phyloP scores from a whole-genome alignment of 2,888 invertebrate genomes.

The Amiota minor region DNA sequence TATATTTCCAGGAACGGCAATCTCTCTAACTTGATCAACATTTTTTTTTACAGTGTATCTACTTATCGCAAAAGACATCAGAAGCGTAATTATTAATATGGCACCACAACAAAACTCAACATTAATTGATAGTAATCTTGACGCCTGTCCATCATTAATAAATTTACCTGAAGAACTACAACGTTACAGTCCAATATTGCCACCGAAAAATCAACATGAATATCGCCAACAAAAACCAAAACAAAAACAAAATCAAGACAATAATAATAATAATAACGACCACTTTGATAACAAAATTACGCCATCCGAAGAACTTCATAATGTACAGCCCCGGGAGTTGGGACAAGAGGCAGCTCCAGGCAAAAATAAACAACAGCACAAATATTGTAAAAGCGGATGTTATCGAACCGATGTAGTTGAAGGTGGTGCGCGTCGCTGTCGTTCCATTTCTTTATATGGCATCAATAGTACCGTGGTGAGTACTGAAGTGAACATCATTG shows the following conservation, averaged over 20 bases:
- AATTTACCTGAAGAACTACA: conserved; percentile 63
- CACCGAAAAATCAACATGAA: conserved; percentile 50
- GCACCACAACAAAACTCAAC: conserved; percentile 72
- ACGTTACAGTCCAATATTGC: conserved; percentile 69
- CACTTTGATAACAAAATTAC: conserved; percentile 29
- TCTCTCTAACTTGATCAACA: background rate
- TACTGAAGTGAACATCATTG: conserved; percentile 22
- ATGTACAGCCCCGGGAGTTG: conserved; percentile 35
- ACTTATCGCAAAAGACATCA: background rate
- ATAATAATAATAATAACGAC: conserved; percentile 37
- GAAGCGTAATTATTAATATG: conserved; percentile 51
- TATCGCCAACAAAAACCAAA: conserved; percentile 11
- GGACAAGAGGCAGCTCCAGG: conserved; percentile 12
- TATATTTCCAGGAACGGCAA: no score
- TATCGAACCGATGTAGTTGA: conserved; percentile 46
- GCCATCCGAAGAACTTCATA: conserved; percentile 33
- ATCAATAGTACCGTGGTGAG: conserved; percentile 68
- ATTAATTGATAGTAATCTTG: conserved; percentile 68
- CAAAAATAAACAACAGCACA: conserved; percentile 38
- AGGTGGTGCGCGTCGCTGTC: conserved; percentile 53
- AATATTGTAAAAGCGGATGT: conserved; percentile 55
- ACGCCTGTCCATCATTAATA: conserved; percentile 62
- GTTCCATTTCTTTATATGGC: conserved; percentile 66
- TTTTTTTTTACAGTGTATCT: conserved; percentile 47
- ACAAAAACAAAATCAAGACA: conserved; percentile 45